Base-by-base conservation (phyloP, 2,888 invertebrate species). In the Panopea generosa region DNA sequence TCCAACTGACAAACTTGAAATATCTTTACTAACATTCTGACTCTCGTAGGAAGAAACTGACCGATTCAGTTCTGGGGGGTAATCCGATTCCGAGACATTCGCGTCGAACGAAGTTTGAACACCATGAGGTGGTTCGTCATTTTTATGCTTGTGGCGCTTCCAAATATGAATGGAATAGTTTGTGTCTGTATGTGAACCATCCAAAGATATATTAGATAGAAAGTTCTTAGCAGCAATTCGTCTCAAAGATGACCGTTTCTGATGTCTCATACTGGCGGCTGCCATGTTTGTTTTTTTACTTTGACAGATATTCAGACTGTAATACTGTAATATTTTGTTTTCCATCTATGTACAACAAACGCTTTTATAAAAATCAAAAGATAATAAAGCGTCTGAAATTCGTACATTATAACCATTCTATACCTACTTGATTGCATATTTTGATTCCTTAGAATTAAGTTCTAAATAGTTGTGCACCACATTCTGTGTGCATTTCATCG, bases 141-240 rank as follows among this genome's bases (percentile, higher is more conserved):
- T 63, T 78, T 84, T 84, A 20, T 83, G 66, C 59, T 80, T 75
- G 20, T 83, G 77, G 38, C 80, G 82, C 71, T 86, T 86, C 72
- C 83, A 77, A 18, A 84, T 82, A 53, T 86, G 85, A 59, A 85
- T 77, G 16, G 72, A 77, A 74, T 94, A 91, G 62, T 94, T 95
- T 67, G 94, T 94, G 80, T 93, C 93, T 22, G 88, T 95, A 93
- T 96, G 96, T 87, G 96, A 96, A 84, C 98, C 98, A 94, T 98
- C 98, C 81, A 98, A 94, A 80, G 98, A 97, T 92, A 99, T 98
- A 94, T 98, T 98, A 65, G 97, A 96, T 87, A 99, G 94, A 94
- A 98, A 99, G 91, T 97, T 96, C 90, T 98, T 95, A 86, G 98
- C 98, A 91, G 98, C 97, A 88, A 97, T 95, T 93, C 91, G 87